Evolutionary conservation across 2,888 invertebrate species (phyloP).

Genomic region (Ramazzottius varieornatus): DNA sequence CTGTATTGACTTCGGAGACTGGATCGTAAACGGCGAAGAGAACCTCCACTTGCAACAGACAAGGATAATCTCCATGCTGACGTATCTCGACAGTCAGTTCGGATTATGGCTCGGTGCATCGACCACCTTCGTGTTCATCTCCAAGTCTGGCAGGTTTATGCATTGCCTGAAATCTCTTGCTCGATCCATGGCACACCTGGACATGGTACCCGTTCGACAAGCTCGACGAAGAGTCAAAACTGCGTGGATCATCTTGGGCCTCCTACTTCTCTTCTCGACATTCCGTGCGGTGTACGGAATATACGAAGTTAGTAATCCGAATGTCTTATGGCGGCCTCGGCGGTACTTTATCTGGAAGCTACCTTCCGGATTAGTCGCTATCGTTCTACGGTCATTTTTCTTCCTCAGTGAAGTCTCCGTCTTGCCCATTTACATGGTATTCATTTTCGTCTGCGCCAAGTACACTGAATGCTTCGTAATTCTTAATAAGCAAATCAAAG

Average conservation of each 20-base stretch:
- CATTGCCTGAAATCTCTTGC: neutral
- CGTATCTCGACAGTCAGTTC: neutral
- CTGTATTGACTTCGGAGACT: neutral
- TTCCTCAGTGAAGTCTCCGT: neutral
- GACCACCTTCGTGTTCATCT: neutral
- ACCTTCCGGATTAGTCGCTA: neutral
- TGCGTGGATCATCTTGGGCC: neutral
- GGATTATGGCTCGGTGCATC: neutral
- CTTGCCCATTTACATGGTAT: neutral
- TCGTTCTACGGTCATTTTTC: neutral
- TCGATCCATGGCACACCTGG: neutral
- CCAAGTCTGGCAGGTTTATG: neutral
- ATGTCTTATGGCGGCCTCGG: neutral
- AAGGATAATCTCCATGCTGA: neutral
- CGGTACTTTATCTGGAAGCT: neutral
- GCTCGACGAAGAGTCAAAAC: neutral
- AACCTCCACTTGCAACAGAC: neutral
- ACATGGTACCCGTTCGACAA: neutral
- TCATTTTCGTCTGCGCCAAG: neutral
- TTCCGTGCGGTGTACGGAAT: neutral
- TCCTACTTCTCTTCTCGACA: neutral
- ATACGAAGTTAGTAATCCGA: neutral
- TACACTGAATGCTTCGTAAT: neutral
- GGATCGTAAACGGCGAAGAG: neutral
- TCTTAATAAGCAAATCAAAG: neutral